Evolutionary conservation across 2,113 vertebrate species (phyloP).

Genomic region (Erinaceus europaeus): DNA sequence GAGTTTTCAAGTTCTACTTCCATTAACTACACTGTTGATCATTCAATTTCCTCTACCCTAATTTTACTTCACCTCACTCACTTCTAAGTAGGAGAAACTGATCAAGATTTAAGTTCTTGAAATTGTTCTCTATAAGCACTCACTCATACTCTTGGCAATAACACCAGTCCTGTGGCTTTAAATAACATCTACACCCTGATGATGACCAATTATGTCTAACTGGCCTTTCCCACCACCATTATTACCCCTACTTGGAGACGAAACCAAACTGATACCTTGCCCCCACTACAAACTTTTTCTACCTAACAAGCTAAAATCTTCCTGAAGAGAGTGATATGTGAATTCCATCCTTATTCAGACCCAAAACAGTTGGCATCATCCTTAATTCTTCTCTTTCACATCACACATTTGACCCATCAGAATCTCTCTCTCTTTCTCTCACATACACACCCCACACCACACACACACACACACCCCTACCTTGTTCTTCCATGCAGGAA

Average conservation of each 20-base stretch:
- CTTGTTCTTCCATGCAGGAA: neutral
- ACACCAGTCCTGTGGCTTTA: neutral
- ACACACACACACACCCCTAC: too few species aligned
- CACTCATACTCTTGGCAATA: neutral
- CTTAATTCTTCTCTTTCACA: neutral
- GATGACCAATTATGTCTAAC: neutral
- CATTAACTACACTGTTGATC: neutral
- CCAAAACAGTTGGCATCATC: neutral
- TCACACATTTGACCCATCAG: neutral
- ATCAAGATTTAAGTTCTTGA: neutral
- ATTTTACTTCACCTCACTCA: neutral
- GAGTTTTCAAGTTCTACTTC: neutral
- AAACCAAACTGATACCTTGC: neutral
- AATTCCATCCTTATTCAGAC: neutral
- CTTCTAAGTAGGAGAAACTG: slow-evolving; percentile 4
- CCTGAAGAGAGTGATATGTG: too few species aligned
- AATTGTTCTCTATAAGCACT: neutral
- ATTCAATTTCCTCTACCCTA: neutral
- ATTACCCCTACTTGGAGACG: neutral
- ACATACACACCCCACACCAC: too few species aligned
- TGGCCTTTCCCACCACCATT: neutral
- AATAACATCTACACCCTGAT: neutral
- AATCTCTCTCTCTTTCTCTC: neutral
- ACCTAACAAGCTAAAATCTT: too few species aligned
- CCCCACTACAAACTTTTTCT: neutral